Evolutionary conservation across 2,888 invertebrate genomes (phyloP), one percentile per base, ranked within the genome.

Genomic region (Lepidocyrtinus sp.): DNA sequence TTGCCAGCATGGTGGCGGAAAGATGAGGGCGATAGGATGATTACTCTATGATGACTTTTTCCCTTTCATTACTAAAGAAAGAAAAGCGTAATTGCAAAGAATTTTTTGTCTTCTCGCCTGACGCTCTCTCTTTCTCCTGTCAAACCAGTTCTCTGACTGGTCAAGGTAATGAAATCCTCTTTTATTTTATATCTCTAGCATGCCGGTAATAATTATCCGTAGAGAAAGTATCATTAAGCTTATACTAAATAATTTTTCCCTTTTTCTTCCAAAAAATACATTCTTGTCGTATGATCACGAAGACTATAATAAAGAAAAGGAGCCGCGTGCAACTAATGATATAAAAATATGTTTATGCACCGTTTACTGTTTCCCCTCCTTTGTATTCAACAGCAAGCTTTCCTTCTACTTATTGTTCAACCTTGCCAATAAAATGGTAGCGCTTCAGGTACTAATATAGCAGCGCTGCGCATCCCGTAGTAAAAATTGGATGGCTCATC

Each of bases 401-500:
- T 50, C 2, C 17, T 50, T 17, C 50, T 50, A 17, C 50, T 50
- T 50, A 50, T 17, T 50, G 50, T 50, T 50, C 50, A 50, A n/a
- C n/a, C n/a, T 7, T 36, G 36, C 36, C 5, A 36, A 36, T 5
- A 36, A 12, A 36, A 36, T 7, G 12, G 36, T 36, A 12, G 36
- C 36, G 36, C 36, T 12, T 36, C 36, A 36, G 36, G 36, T 12
- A 36, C 5, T n/a, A 36, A 12, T 36, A 36, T 36, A 7, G 12
- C 36, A 36, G 50, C 15, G n/a, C 50, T 50, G 2, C 50, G 15
- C 17, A 50, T 50, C 50, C 50, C 50, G 17, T 50, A n/a, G 50
- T 50, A 50, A 50, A 12, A 50, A 50, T n/a, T 24, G 19, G 63
- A 27, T 26, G 27, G 61, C 25, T 69, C 46, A 61, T 75, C 50